Evolutionary conservation across 2,888 invertebrate genomes (phyloP).

Genomic region (Dorcus hopei): DNA sequence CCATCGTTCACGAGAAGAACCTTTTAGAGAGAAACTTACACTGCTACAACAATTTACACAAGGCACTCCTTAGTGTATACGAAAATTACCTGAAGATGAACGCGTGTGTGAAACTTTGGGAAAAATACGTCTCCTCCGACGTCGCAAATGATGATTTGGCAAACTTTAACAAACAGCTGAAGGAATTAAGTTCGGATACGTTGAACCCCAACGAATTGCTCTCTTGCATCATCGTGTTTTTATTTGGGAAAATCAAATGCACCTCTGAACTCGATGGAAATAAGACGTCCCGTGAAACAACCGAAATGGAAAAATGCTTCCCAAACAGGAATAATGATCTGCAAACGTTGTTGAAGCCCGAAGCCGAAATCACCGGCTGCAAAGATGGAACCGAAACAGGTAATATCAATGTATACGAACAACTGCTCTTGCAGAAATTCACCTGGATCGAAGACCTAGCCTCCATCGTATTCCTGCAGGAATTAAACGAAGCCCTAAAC

Average conservation of each 20-base stretch:
- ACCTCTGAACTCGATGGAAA: constrained; percentile 1
- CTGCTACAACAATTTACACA: constrained; percentile 13
- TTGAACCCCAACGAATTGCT: constrained; percentile 4
- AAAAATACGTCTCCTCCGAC: background rate
- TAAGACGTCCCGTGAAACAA: background rate
- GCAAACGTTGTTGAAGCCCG: background rate
- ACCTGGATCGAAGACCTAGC: constrained; percentile 15
- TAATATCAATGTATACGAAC: constrained; percentile 3
- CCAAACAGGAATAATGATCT: background rate
- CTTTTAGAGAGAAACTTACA: constrained; percentile 12
- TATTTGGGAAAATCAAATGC: constrained; percentile 8
- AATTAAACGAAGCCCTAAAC: constrained; percentile 3
- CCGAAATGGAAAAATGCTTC: background rate
- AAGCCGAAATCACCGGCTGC: background rate
- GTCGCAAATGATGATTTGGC: background rate
- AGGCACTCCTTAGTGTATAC: constrained; percentile 3
- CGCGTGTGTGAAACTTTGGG: constrained; percentile 5
- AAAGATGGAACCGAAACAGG: background rate
- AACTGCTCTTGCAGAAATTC: constrained; percentile 6
- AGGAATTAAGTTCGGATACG: constrained; percentile 3
- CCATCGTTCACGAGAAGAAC: constrained; percentile 15
- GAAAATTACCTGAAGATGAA: constrained; percentile 7
- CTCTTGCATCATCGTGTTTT: background rate
- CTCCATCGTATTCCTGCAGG: constrained; percentile 9
- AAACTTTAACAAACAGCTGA: constrained; percentile 7